Conservation (phyloP, 1,140 invertebrate genomes). For the Tetranychus cinnabarinus region DNA sequence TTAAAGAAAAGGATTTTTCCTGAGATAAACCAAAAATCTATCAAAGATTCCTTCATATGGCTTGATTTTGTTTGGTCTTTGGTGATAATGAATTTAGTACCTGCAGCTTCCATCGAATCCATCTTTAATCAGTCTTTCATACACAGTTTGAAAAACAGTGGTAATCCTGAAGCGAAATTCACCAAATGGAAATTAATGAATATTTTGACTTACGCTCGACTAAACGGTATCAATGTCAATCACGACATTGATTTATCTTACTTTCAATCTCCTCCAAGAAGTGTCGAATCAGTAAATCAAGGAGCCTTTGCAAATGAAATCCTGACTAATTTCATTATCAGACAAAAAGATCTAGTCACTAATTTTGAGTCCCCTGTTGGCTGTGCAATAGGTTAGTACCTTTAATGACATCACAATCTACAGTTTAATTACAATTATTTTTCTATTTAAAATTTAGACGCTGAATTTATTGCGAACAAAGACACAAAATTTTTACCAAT, state of each 20-base stretch:
- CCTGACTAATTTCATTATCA: not conserved
- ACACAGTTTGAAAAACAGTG: not conserved
- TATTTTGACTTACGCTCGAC: not conserved
- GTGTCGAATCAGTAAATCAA: not conserved
- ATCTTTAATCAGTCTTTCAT: not conserved
- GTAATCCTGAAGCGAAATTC: not conserved
- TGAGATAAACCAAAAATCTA: not conserved
- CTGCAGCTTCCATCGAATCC: not conserved
- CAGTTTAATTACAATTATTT: not conserved
- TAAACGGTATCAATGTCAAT: not conserved
- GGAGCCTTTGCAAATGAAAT: not conserved
- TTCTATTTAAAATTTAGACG: not conserved
- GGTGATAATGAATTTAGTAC: not conserved
- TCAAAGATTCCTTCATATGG: not conserved
- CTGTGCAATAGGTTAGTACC: not conserved
- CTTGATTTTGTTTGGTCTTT: not conserved
- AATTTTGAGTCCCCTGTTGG: not conserved
- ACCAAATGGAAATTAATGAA: not conserved
- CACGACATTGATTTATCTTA: not conserved
- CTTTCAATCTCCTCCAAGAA: not conserved
- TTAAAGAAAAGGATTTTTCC: not conserved
- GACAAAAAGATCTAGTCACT: not conserved
- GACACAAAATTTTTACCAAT: not conserved
- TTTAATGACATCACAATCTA: not conserved
- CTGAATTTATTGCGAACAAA: not conserved